Evolutionary conservation across 2,888 invertebrate species (phyloP).

Genomic region (Lydus trimaculatus): DNA sequence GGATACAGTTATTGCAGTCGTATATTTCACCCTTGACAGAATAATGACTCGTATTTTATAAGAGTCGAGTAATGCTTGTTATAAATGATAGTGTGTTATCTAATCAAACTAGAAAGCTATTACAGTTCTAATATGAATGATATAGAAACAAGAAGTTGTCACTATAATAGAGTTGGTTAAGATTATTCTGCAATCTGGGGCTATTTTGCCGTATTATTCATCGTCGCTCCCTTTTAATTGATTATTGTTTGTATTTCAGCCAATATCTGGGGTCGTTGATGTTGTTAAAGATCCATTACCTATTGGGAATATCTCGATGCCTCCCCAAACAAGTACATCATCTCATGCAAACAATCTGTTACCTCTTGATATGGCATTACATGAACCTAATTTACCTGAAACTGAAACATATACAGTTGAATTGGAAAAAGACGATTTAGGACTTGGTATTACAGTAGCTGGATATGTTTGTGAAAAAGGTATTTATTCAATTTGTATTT

Average conservation of each 20-base stretch:
- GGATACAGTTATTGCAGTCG: background rate
- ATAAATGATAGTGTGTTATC: too few species aligned
- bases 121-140: too few species aligned
- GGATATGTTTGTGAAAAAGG: slow-evolving; percentile 97
- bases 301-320: slow-evolving; percentile 48
- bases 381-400: slow-evolving; percentile 78
- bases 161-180: too few species aligned
- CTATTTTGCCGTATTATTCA: background rate
- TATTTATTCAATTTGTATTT: slow-evolving; percentile 47
- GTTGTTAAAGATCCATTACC: slow-evolving; percentile 70
- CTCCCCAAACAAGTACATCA: slow-evolving; percentile 18
- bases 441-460: slow-evolving; percentile 94
- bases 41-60: background rate
- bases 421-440: slow-evolving; percentile 89
- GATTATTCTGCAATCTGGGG: too few species aligned
- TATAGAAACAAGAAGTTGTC: too few species aligned
- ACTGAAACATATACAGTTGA: slow-evolving; percentile 91
- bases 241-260: slow-evolving; percentile 53
- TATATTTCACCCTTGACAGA: background rate
- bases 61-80: too few species aligned
- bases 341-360: slow-evolving; percentile 51
- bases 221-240: background rate
- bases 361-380: slow-evolving; percentile 66
- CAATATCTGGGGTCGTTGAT: slow-evolving; percentile 71
- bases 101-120: too few species aligned